A percentile compares a stretch with the other conserved stretches of the same genome.
These are phyloP conservation scores for Pelusios castaneus DNA, from an alignment of 2,113 vertebrate species.

Conservation along the genomic window DNA sequence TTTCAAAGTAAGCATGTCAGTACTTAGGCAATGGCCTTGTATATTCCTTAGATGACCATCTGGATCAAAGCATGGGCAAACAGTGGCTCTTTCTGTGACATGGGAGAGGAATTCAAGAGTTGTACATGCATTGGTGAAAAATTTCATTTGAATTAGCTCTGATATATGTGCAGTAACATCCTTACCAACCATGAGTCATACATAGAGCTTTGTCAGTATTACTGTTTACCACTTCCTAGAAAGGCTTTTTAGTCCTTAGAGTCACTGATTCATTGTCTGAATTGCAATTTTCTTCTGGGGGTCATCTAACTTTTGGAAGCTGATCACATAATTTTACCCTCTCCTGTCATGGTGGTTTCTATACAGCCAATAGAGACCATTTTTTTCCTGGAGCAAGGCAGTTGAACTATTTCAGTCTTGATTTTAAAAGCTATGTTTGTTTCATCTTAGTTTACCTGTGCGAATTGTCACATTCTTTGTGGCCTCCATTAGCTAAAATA, in stretches of 20 bases:
- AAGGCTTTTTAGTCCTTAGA: not conserved
- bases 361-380: not conserved
- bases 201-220: not conserved
- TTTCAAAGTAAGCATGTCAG: no score
- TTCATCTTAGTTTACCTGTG: constrained; percentile 11
- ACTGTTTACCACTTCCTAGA: not conserved
- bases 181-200: not conserved
- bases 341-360: not conserved
- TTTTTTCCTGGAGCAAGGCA: not conserved
- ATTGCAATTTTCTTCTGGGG: not conserved
- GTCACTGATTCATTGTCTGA: not conserved
- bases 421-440: not conserved
- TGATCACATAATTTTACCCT: not conserved
- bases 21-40: no score
- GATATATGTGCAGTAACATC: not conserved
- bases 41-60: no score
- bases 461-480: not conserved
- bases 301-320: not conserved
- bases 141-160: not conserved
- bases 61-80: not conserved
- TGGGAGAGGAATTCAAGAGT: not conserved
- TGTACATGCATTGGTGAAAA: not conserved
- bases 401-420: not conserved
- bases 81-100: not conserved
- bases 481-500: constrained; percentile 22